Base-by-base conservation (phyloP, 2,797 vertebrate genomes). In the Sebastes taczanowskii region DNA sequence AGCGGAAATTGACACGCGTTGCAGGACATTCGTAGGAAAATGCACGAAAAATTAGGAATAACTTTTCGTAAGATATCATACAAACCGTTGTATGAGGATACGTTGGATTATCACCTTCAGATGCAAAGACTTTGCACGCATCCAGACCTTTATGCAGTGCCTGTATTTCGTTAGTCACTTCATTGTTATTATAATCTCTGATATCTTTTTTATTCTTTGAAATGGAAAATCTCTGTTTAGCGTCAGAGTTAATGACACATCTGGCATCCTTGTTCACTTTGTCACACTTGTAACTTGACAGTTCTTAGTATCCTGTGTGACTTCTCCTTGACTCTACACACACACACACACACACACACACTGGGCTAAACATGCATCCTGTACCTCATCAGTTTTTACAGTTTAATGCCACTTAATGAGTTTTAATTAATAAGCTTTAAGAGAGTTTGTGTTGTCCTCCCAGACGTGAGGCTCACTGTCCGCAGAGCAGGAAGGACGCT, bases 361-460 rank as follows among this genome's bases (percentile, higher is more conserved):
- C 16, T 20, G 7, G 11, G 29, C 56, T 75, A 38, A 4, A 0
- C 7, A 2, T 46, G 11, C 61, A 58, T 80, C 64, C 34, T 80
- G 38, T 29, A 18, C 42, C 52, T 74, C 71, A 78, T 85, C 59
- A 22, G 11, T 38, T 70, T 66, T 49, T 38, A 72, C 18, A 63
- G 22, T 68, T 74, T 76, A 76, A 76, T 77, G 62, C 18, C 42
- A 64, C 53, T 74, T 66, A 79, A 76, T 82, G 58, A 38, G 55
- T 68, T 86, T 72, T 82, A 84, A 85, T 83, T 80, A 88, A 88
- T 82, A 83, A 84, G 75, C 75, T 90, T 90, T 74, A 63, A 55
- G 16, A 63, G 49, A 79, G 58, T 77, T 60, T 68, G 66, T 71
- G 59, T 81, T 29, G 62, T 87, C 71, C 58, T 88, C 65, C 71